Conservation (phyloP, 2,113 vertebrate genomes). For the Macquaria australasica region DNA sequence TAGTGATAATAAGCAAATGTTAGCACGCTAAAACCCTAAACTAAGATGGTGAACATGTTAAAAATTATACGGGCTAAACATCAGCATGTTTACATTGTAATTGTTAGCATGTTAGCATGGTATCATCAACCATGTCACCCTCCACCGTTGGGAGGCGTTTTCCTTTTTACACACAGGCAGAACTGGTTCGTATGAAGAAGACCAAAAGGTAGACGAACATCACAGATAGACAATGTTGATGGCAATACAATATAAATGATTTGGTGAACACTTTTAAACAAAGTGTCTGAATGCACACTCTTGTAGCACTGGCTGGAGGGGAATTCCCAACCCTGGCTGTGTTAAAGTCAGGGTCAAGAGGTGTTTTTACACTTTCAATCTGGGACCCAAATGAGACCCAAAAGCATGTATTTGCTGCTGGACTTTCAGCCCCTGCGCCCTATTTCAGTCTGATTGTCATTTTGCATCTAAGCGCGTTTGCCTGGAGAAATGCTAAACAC, state of each 20-base stretch:
- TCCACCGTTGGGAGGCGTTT: not conserved
- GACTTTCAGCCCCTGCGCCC: too few relatives aligned
- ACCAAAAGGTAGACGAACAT: not conserved
- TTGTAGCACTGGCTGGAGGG: not conserved
- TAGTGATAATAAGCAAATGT: not conserved
- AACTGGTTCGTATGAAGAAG: not conserved
- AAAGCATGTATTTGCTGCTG: not conserved
- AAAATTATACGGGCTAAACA: not conserved
- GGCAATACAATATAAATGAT: not conserved
- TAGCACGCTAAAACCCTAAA: not conserved
- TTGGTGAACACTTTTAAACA: not conserved
- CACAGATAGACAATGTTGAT: not conserved
- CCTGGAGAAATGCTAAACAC: slow-evolving; percentile 36
- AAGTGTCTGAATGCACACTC: not conserved
- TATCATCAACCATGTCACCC: not conserved
- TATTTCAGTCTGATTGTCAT: not conserved
- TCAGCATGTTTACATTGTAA: not conserved
- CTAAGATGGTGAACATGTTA: not conserved
- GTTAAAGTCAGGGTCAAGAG: not conserved
- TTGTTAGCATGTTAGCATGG: too few relatives aligned
- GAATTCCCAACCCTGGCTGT: not conserved
- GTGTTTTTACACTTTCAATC: not conserved
- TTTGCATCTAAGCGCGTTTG: slow-evolving; percentile 27
- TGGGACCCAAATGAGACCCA: slow-evolving; percentile 6
- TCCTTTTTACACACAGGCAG: not conserved